A percentile compares a stretch with the other conserved stretches of the same genome.
Conservation (phyloP, 2,888 invertebrate species). For the Drosophila neotestacea region DNA sequence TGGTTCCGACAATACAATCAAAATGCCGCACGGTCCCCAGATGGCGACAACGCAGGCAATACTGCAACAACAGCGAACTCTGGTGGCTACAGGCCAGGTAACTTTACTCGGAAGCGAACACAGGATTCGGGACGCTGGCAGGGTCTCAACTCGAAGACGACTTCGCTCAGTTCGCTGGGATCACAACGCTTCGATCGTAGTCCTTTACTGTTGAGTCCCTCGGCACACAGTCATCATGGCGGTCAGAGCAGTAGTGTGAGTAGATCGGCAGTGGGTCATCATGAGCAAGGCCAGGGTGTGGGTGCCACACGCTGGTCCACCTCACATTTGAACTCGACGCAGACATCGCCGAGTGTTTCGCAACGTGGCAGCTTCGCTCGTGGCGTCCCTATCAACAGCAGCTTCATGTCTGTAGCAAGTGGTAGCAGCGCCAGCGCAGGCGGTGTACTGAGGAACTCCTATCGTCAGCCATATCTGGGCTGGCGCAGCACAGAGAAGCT, state of each 20-base stretch:
- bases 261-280: conserved; percentile 39
- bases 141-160: conserved; percentile 93
- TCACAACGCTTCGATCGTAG: conserved; percentile 85
- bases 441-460: conserved; percentile 86
- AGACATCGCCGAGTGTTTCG: conserved; percentile 91
- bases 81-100: conserved; percentile 88
- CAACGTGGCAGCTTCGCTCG: conserved; percentile 90
- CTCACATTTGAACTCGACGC: conserved; percentile 90
- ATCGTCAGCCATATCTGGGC: conserved; percentile 94
- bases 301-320: conserved; percentile 89
- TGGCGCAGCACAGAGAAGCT: conserved; percentile 95
- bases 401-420: conserved; percentile 87
- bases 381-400: conserved; percentile 85
- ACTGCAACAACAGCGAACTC: conserved; percentile 24
- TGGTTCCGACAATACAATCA: conserved; percentile 90
- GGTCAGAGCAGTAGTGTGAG: conserved; percentile 73
- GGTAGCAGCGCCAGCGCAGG: conserved; percentile 87
- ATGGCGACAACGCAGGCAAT: conserved; percentile 46
- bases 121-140: conserved; percentile 88
- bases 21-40: conserved; percentile 71
- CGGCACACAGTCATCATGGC: conserved; percentile 85
- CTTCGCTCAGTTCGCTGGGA: conserved; percentile 92
- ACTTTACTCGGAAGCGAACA: conserved; percentile 92
- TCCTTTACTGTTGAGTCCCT: conserved; percentile 85
- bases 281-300: conserved; percentile 36